A percentile compares a stretch with the other conserved stretches of the same genome.
Conservation (phyloP, 35 echinoderm and acorn worm genomes). For the Chiridota heheva region DNA sequence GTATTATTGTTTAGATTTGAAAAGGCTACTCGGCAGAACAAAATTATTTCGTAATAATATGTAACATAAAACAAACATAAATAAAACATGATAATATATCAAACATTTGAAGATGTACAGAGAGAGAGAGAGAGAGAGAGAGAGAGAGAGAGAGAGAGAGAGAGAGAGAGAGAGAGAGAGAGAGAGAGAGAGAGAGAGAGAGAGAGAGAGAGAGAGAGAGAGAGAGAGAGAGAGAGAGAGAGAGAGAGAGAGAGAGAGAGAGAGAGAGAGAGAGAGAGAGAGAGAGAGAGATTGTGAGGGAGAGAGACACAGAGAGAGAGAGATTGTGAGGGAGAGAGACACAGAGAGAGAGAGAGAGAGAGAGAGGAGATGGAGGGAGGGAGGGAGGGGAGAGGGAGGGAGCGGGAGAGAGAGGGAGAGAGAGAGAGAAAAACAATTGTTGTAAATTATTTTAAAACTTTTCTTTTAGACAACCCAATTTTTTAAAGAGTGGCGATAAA, state of each 20-base stretch:
- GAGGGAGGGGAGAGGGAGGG: too few relatives aligned
- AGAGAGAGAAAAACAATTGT: background rate
- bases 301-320: background rate
- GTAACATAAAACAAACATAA: too few relatives aligned
- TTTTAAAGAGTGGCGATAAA: too few relatives aligned
- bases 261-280: constrained; percentile 4
- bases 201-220: constrained; percentile 4
- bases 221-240: constrained; percentile 4
- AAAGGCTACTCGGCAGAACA: too few relatives aligned
- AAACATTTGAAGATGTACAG: background rate
- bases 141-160: constrained; percentile 4
- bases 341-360: constrained; percentile 1
- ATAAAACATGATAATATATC: too few relatives aligned
- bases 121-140: constrained; percentile 4
- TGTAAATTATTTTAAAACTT: background rate
- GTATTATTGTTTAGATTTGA: too few relatives aligned
- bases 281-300: too few relatives aligned
- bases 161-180: constrained; percentile 4
- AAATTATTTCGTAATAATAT: too few relatives aligned
- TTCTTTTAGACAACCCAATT: too few relatives aligned
- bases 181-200: constrained; percentile 4
- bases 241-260: constrained; percentile 4
- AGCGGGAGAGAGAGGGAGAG: background rate
- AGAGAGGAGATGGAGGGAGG: background rate
- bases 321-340: background rate